These are phyloP conservation scores for Prochilodus magdalenae DNA, from an alignment of 2,113 vertebrate species.

Conservation along the genomic window DNA sequence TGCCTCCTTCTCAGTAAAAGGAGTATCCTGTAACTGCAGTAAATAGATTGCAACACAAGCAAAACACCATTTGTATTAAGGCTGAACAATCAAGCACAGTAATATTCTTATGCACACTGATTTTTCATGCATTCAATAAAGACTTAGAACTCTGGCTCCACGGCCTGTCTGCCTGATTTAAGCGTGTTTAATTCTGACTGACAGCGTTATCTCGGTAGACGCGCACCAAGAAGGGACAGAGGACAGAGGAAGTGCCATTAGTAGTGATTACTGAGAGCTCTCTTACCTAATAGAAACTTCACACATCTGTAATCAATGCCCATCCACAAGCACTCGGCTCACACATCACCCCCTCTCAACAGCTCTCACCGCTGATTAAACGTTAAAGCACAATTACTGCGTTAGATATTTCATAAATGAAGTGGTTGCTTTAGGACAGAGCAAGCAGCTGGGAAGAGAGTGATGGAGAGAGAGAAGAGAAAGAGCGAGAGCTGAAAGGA, in stretches of 20 bases:
- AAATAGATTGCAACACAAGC: too few species aligned
- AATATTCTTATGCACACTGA: neutral
- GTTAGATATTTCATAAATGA: slow-evolving; percentile 36
- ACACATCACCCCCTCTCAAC: slow-evolving; percentile 29
- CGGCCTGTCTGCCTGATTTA: neutral
- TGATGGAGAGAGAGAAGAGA: slow-evolving; percentile 1
- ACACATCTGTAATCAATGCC: slow-evolving; percentile 51
- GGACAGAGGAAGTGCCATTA: slow-evolving; percentile 36
- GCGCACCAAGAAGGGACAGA: slow-evolving; percentile 27
- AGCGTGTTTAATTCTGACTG: slow-evolving; percentile 20
- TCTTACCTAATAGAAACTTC: slow-evolving; percentile 41
- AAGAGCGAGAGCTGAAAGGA: slow-evolving; percentile 11
- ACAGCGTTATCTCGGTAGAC: slow-evolving; percentile 25
- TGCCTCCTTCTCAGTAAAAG: too few species aligned
- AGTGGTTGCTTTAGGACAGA: slow-evolving; percentile 24
- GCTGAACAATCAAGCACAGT: slow-evolving; percentile 28
- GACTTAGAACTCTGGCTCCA: slow-evolving; percentile 9
- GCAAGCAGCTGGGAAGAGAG: slow-evolving; percentile 24
- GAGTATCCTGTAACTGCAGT: too few species aligned
- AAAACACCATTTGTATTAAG: neutral
- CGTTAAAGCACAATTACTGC: slow-evolving; percentile 44
- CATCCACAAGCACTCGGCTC: slow-evolving; percentile 25
- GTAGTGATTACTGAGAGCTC: slow-evolving; percentile 51
- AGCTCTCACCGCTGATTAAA: slow-evolving; percentile 48
- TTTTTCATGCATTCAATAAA: neutral